These are phyloP conservation scores for Pseudolaguvia tuberculata DNA, from an alignment of 2,113 vertebrate genomes.

Conservation along the genomic window DNA sequence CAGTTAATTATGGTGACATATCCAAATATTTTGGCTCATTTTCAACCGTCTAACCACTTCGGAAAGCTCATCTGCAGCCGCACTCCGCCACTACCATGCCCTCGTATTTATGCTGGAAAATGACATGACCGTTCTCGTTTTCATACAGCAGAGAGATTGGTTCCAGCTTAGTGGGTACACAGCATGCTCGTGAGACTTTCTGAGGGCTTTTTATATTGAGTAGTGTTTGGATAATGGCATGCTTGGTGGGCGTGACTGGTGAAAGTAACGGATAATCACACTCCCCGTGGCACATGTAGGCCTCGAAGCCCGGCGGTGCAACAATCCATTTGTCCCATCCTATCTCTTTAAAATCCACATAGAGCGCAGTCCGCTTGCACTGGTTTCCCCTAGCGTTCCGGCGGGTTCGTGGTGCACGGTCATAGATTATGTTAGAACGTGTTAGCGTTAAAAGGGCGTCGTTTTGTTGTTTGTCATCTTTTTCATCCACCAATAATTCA, in stretches of 20 bases:
- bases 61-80: slow-evolving; percentile 77
- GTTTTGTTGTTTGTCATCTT: slow-evolving; percentile 57
- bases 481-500: slow-evolving; percentile 50
- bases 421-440: slow-evolving; percentile 83
- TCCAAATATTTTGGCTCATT: not conserved
- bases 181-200: slow-evolving; percentile 85
- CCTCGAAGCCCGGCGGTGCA: slow-evolving; percentile 84
- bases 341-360: slow-evolving; percentile 96
- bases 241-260: slow-evolving; percentile 87
- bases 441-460: slow-evolving; percentile 77
- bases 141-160: slow-evolving; percentile 92
- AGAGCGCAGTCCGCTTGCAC: slow-evolving; percentile 86
- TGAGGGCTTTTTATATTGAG: slow-evolving; percentile 83
- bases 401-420: slow-evolving; percentile 80
- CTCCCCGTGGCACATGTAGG: slow-evolving; percentile 84
- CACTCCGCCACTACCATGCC: slow-evolving; percentile 96
- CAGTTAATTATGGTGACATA: not conserved
- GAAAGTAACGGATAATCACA: slow-evolving; percentile 83
- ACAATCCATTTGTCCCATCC: slow-evolving; percentile 96
- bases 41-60: not conserved
- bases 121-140: slow-evolving; percentile 83
- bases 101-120: slow-evolving; percentile 94
- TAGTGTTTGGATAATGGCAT: slow-evolving; percentile 90
- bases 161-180: slow-evolving; percentile 91
- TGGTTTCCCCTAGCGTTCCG: slow-evolving; percentile 83